Evolutionary conservation across 2,113 vertebrate species (phyloP), one percentile per base, ranked within the genome.

Genomic region (Syngnathus typhle): DNA sequence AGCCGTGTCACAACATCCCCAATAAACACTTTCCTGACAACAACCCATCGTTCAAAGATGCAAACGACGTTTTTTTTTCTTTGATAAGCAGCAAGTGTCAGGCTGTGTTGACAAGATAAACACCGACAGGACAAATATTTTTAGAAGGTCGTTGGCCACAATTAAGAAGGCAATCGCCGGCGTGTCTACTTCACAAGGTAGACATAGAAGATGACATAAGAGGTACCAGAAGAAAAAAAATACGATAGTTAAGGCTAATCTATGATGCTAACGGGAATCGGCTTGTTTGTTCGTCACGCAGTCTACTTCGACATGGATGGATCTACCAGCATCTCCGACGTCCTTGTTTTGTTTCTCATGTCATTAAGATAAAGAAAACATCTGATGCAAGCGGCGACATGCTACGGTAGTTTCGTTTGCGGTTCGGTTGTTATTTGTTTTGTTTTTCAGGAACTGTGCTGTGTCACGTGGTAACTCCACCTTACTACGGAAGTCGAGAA

Each of bases 381-480:
- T 65, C 37, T 13, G 19, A 27, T 63, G n/a, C 2, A 46, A 15
- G 12, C 12, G 43, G 1, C 44, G 67, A 54, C 74, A 67, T 0
- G 18, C 4, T 5, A 27, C 1, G 12, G 12, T 0, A n/a, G 41
- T 15, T 41, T 37, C 7, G 11, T 69, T 54, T 1, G n/a, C 23
- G 41, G 46, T 10, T 78, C 81, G 71, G 63, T 74, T 84, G 82
- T 69, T 62, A 70, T 85, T 88, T 89, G 87, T 88, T 89, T 87
- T 90, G 83, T 84, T 77, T 82, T 82, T 76, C 80, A 79, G 74
- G 86, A 88, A 89, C 77, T 78, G 56, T 16, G 56, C 59, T 77
- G 5, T 6, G 27, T 77, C 88, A 92, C 85, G 79, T 91, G 89
- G 77, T 66, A 32, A 37, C 64, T 76, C 85, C 84, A 79, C 84